Evolutionary conservation across 92 coral and sea anemone genomes (phyloP), one percentile per base, ranked within the genome.

Genomic region (Pocillopora grandis): DNA sequence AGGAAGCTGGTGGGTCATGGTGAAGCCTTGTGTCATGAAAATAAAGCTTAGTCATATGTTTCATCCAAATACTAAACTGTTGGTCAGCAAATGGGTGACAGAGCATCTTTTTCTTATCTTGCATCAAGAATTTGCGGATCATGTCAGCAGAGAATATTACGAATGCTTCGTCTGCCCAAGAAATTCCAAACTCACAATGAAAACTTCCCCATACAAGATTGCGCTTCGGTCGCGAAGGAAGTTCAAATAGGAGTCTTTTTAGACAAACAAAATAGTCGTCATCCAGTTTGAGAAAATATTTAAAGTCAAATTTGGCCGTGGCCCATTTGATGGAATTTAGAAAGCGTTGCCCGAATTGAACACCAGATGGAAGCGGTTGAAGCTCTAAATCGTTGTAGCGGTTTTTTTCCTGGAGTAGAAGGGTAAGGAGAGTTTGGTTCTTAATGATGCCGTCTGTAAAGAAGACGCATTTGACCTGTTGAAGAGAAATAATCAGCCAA

Each of bases 81-180:
- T 63, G 64, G 58, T 69, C 74, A 14, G 62, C 89, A 62, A 71
- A 86, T 37, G 92, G 90, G 42, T 90, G 92, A 65, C 92, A 90
- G 7, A 90, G 21, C 75, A 71, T 76, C 20, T 65, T 57, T 2
- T 79, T 76, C 72, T 90, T 65, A 60, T 90, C 67, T 74, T 90
- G 90, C 9, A 84, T 65, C 37, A 90, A 70, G 75, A 90, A 90
- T 33, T 66, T 77, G 19, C 78, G 62, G 36, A 87, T 82, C 56
- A 90, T 74, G 33, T 90, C 92, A 18, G 61, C 58, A 37, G 80
- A 78, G 71, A 86, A 90, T 9, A 90, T 62, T 76, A 87, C 87
- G 74, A 79, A 90, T 12, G 92, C 90, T 61, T 90, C 92, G 65
- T 90, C 92, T 1, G 83, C 82, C 71, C 83, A 90, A 6, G 88